Percentiles rank a stretch among this genome's conserved stretches.
phyloP scores from a whole-genome alignment of 2,797 vertebrate genomes.

The Cottoperca gobio region DNA sequence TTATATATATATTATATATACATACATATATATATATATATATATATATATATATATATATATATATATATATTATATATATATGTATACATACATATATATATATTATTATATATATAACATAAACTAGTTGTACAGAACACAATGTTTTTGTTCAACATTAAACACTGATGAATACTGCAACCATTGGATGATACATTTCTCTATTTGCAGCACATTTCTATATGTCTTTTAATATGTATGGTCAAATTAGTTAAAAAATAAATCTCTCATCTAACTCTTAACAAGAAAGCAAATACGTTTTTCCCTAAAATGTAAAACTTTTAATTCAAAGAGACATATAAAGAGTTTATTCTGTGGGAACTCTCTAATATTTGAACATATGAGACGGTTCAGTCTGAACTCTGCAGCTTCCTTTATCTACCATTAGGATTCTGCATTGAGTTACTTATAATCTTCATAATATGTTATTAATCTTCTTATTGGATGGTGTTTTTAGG shows the following conservation, averaged over 20 bases:
- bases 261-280: background rate
- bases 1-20: no score
- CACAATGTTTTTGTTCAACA: background rate
- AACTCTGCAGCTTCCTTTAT: background rate
- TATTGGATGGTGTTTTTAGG: background rate
- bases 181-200: background rate
- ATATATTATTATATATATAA: background rate
- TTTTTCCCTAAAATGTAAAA: background rate
- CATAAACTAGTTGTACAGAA: background rate
- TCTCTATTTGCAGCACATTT: no score
- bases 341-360: background rate
- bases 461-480: constrained; percentile 19
- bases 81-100: no score
- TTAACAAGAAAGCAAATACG: background rate
- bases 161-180: background rate
- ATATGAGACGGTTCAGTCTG: background rate
- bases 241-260: background rate
- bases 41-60: no score
- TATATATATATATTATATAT: no score
- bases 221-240: no score
- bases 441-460: background rate
- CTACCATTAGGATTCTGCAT: constrained; percentile 8
- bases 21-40: no score
- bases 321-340: background rate
- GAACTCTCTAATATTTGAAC: background rate